A percentile compares a stretch with the other conserved stretches of the same genome.
Evolutionary conservation across 2,888 invertebrate genomes (phyloP).

Genomic region (Drosophila neoperkinsi): DNA sequence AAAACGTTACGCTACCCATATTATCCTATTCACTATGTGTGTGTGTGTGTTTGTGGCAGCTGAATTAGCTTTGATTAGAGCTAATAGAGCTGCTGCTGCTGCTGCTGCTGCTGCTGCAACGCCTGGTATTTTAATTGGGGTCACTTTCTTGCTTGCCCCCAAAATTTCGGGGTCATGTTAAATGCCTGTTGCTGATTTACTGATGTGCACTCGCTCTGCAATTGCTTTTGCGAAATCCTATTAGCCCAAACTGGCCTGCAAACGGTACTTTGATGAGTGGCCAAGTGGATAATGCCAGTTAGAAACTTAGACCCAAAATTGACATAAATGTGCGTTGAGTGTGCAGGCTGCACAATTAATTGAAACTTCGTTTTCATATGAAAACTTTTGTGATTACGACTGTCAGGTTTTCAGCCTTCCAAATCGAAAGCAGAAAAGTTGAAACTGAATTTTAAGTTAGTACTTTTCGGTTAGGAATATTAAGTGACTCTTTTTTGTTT

Average conservation of each 20-base stretch:
- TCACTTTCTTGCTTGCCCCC: constrained; percentile 11
- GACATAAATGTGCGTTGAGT: neutral
- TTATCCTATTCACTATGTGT: constrained; percentile 54
- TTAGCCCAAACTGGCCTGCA: constrained; percentile 24
- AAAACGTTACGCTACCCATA: constrained; percentile 11
- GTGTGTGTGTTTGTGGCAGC: constrained; percentile 32
- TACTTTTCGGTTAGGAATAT: neutral
- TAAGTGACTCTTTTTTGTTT: neutral
- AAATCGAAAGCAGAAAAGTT: neutral
- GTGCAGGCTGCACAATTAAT: neutral
- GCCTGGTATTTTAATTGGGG: constrained; percentile 18
- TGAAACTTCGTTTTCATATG: neutral
- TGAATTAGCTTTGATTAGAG: constrained; percentile 68
- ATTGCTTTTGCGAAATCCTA: constrained; percentile 25
- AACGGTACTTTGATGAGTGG: constrained; percentile 30
- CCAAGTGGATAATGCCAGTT: constrained; percentile 21
- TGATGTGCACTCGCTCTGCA: constrained; percentile 22
- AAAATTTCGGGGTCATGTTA: constrained; percentile 20
- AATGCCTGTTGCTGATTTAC: constrained; percentile 46
- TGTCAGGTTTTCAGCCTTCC: neutral
- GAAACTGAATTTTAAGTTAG: too few relatives aligned
- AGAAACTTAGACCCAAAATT: neutral
- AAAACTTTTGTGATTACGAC: neutral
- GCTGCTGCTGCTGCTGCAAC: constrained; percentile 19
- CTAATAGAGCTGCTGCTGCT: constrained; percentile 61